Evolutionary conservation across 2,888 invertebrate species (phyloP).

Genomic region (Scelioninae gen. 2): DNA sequence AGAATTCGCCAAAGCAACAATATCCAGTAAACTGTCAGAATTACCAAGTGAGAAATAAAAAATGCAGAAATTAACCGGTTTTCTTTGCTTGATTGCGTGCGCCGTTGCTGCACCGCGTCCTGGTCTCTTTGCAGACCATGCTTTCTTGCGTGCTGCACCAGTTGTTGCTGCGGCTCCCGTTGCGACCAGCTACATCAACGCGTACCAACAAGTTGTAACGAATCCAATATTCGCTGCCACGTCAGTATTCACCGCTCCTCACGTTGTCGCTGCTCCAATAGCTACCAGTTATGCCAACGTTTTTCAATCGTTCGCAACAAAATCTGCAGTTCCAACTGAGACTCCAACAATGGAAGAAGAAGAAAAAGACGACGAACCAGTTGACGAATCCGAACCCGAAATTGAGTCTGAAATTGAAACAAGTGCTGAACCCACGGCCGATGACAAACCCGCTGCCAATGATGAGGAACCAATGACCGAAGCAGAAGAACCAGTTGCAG

Average conservation of each 20-base stretch:
- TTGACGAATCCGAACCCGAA: background rate
- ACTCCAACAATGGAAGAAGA: background rate
- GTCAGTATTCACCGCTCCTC: slow-evolving; percentile 45
- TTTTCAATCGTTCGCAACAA: slow-evolving; percentile 4
- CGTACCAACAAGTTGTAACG: slow-evolving; percentile 72
- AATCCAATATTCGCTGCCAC: background rate
- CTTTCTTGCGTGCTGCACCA: slow-evolving; percentile 75
- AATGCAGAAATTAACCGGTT: slow-evolving; percentile 66
- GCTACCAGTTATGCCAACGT: slow-evolving; percentile 45
- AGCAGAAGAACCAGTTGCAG: background rate
- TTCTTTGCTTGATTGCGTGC: slow-evolving; percentile 68
- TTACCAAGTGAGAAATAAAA: too few species aligned
- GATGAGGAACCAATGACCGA: too few species aligned
- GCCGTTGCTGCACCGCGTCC: slow-evolving; percentile 72
- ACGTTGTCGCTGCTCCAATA: slow-evolving; percentile 63
- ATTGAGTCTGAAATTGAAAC: background rate
- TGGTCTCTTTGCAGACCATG: slow-evolving; percentile 3
- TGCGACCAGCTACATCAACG: slow-evolving; percentile 75
- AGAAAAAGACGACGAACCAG: background rate
- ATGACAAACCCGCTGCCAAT: too few species aligned
- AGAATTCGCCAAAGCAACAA: slow-evolving; percentile 6
- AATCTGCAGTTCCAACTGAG: background rate
- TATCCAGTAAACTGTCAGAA: too few species aligned
- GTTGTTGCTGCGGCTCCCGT: slow-evolving; percentile 74
- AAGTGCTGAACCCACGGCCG: too few species aligned